Conservation (phyloP, 2,797 vertebrate genomes). For the Amblyopsis hoosieri region DNA sequence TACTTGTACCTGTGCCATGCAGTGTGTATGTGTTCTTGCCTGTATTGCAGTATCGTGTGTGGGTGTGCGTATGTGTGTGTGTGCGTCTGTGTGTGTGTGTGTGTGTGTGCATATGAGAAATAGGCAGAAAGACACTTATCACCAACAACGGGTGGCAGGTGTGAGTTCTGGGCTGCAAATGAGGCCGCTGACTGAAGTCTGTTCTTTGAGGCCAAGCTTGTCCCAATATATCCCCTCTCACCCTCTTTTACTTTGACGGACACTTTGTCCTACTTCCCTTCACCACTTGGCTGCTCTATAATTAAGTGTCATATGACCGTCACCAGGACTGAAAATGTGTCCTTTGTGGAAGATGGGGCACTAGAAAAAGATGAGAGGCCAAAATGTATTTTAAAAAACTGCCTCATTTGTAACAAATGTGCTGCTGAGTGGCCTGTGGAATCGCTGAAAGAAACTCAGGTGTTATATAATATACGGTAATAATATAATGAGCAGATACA, state of each 20-base stretch:
- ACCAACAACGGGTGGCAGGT: slow-evolving; percentile 46
- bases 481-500: too few relatives aligned
- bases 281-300: slow-evolving; percentile 48
- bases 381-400: neutral
- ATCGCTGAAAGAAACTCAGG: slow-evolving; percentile 39
- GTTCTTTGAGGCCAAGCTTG: slow-evolving; percentile 53
- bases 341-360: slow-evolving; percentile 54
- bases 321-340: slow-evolving; percentile 27
- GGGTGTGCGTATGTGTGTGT: neutral
- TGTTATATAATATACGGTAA: too few relatives aligned
- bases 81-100: neutral
- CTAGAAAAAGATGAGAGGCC: slow-evolving; percentile 15
- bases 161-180: slow-evolving; percentile 58
- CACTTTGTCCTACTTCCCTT: slow-evolving; percentile 55
- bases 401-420: slow-evolving; percentile 17
- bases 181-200: slow-evolving; percentile 64
- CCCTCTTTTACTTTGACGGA: slow-evolving; percentile 57
- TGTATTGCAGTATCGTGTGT: neutral
- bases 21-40: neutral
- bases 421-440: slow-evolving; percentile 19
- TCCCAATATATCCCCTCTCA: slow-evolving; percentile 52
- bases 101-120: neutral
- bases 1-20: slow-evolving; percentile 9
- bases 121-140: neutral
- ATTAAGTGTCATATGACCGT: slow-evolving; percentile 62